Evolutionary conservation across 2,888 invertebrate genomes (phyloP), one percentile per base, ranked within the genome.

Genomic region (Metalampra italica): DNA sequence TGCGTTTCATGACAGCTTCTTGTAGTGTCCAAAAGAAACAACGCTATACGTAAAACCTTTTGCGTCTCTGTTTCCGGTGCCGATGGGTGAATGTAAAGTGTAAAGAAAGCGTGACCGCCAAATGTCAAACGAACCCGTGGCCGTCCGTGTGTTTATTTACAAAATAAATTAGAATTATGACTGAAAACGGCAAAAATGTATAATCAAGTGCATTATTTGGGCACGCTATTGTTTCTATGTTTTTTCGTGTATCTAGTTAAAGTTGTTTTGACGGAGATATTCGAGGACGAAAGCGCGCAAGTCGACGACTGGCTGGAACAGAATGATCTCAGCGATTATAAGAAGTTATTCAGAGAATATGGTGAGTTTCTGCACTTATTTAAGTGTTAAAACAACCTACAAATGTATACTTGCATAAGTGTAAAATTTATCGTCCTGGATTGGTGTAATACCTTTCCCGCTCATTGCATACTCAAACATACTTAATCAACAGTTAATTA

Each of bases 301-400:
- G 93, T 94, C 49, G 93, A 94, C 65, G 90, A 92, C 70, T 96
- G 95, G 95, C 83, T 95, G 56, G 92, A 93, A 50, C 92, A 94
- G 71, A 94, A 94, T 72, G 92, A 93, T 57, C 90, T 95, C 54
- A 90, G 91, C 32, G 91, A 93, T 56, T 94, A 93, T 72, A 92
- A 93, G 68, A 90, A 92, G 57, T 78, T 94, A 30, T 95, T 95
- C 76, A 91, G 85, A 62, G 91, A 94, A 66, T 91, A 92, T 84
- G 95, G 96, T 95, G 80, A 90, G 92, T 89, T 30, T 13, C 12
- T 9, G 12, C 14, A 9, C 11, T 29, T 14, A 29, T 8, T 13
- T 1, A 22, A 22, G 9, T n/a, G 29, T 15, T 12, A 42, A 22
- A 22, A 22, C 22, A 3, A 22, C 22, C 5, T 22, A 22, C 2